phyloP scores from a whole-genome alignment of 2,113 vertebrate species.

The Pterophyllum scalare region DNA sequence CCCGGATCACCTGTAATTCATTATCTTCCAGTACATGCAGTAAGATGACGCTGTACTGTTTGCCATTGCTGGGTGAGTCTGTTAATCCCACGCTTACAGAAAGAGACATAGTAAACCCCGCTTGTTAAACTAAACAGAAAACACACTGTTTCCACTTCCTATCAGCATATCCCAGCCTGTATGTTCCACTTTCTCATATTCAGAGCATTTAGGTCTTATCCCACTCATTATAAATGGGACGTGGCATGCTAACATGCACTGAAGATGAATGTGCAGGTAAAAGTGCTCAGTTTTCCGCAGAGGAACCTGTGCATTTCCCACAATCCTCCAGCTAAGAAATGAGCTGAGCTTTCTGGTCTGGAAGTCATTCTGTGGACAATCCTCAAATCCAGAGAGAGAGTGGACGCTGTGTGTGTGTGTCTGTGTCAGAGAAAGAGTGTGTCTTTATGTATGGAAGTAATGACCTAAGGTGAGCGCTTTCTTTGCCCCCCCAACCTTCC shows the following conservation, averaged over 20 bases:
- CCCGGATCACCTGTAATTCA: too few relatives aligned
- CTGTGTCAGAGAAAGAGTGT: neutral
- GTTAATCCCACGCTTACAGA: neutral
- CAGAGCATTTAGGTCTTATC: conserved; percentile 16
- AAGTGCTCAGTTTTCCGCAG: neutral
- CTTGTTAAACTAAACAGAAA: neutral
- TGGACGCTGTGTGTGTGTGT: neutral
- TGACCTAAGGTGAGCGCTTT: conserved; percentile 47
- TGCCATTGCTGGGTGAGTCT: too few relatives aligned
- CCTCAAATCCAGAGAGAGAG: neutral
- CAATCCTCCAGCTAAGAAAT: conserved; percentile 34
- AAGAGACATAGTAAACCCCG: neutral
- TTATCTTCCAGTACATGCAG: too few relatives aligned
- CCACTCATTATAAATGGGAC: conserved; percentile 12
- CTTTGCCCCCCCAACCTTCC: neutral
- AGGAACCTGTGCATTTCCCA: conserved; percentile 7
- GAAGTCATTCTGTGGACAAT: conserved; percentile 48
- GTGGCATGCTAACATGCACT: neutral
- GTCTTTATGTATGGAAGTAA: conserved; percentile 18
- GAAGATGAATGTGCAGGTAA: conserved; percentile 39
- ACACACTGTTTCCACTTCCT: neutral
- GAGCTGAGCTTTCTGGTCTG: conserved; percentile 44
- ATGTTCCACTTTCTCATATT: conserved; percentile 40
- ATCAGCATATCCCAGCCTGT: neutral
- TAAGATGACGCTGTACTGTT: too few relatives aligned